These are phyloP conservation scores for Chondrosia reniformis DNA, from an alignment of 37 sponge, comb jelly and placozoan genomes.

Conservation along the genomic window DNA sequence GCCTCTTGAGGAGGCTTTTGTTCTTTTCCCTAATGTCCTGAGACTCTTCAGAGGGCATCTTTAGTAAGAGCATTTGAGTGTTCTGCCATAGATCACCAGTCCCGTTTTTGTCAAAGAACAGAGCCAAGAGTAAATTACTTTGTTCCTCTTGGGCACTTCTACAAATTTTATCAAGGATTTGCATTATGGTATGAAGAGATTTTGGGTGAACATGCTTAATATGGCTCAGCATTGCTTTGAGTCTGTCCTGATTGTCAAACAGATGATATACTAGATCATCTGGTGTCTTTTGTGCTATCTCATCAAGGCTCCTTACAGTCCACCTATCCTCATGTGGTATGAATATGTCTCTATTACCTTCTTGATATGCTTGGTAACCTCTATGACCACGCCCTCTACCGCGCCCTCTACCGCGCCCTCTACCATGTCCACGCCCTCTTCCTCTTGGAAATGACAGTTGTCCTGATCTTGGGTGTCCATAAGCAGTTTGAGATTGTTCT, in stretches of 20 bases:
- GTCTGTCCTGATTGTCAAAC: slow-evolving; percentile 7
- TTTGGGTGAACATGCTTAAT: neutral
- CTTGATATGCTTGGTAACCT: neutral
- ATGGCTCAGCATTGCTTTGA: neutral
- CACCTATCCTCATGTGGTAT: neutral
- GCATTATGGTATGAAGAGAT: neutral
- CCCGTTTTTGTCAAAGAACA: neutral
- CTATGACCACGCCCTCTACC: neutral
- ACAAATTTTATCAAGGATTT: neutral
- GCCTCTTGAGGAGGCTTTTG: neutral
- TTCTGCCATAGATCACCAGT: neutral
- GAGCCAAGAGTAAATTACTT: neutral
- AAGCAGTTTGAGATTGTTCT: too few relatives aligned
- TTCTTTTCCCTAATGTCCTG: neutral
- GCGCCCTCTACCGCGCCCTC: neutral
- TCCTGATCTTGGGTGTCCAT: too few relatives aligned
- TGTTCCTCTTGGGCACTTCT: neutral
- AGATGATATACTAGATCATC: neutral
- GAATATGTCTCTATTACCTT: too few relatives aligned
- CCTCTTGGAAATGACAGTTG: too few relatives aligned
- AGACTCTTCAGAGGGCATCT: slow-evolving; percentile 1
- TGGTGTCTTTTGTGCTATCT: neutral
- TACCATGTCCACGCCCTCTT: neutral
- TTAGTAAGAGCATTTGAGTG: neutral
- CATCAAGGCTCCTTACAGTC: neutral